These are phyloP conservation scores for Drosophila parvula DNA, from an alignment of 1,140 invertebrate species.

Conservation along the genomic window DNA sequence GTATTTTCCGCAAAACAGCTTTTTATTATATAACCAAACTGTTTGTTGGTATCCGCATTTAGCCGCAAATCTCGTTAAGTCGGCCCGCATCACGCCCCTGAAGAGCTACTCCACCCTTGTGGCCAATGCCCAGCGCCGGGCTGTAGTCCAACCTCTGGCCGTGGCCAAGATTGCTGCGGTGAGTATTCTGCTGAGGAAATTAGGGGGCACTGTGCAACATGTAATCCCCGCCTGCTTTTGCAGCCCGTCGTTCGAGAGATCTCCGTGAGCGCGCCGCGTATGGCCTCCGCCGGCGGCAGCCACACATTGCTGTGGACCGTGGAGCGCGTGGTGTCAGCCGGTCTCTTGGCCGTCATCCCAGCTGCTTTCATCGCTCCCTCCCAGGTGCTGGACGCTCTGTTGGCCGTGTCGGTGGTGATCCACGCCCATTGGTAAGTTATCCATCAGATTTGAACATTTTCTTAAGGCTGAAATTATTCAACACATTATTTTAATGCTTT, in stretches of 20 bases:
- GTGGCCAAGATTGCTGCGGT: slow-evolving; percentile 60
- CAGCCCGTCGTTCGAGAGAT: slow-evolving; percentile 62
- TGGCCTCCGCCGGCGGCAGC: slow-evolving; percentile 79
- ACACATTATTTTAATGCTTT: no score
- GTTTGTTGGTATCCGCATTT: slow-evolving; percentile 33
- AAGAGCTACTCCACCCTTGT: slow-evolving; percentile 73
- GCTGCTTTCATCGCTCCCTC: slow-evolving; percentile 87
- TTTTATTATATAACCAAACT: slow-evolving; percentile 68
- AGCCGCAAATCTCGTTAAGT: slow-evolving; percentile 65
- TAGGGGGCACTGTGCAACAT: neutral
- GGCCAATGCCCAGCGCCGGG: slow-evolving; percentile 55
- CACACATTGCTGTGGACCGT: slow-evolving; percentile 89
- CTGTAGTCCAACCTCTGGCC: slow-evolving; percentile 50
- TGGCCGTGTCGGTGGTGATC: slow-evolving; percentile 87
- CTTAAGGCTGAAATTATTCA: no score
- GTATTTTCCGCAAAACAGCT: neutral
- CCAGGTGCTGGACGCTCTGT: slow-evolving; percentile 87
- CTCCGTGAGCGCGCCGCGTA: slow-evolving; percentile 69
- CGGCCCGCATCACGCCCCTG: slow-evolving; percentile 61
- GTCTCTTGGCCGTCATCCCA: slow-evolving; percentile 88
- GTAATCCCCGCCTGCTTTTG: slow-evolving; percentile 13
- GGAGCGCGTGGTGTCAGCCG: slow-evolving; percentile 87
- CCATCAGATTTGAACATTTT: no score
- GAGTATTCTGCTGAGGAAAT: slow-evolving; percentile 14
- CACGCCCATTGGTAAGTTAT: slow-evolving; percentile 89